phyloP scores from a whole-genome alignment of 2,888 invertebrate genomes.

The Nymphalis polychloros region DNA sequence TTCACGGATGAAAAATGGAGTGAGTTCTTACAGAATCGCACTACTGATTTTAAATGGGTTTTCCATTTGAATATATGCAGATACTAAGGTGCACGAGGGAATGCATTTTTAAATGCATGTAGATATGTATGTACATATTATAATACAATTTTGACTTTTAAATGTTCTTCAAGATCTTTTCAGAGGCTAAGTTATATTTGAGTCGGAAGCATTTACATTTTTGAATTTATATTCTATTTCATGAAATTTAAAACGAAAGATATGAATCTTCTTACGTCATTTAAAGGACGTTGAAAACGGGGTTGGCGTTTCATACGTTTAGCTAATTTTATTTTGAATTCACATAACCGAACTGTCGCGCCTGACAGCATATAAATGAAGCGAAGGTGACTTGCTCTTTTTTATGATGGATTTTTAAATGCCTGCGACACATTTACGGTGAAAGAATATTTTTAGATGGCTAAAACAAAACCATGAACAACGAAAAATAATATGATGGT shows the following conservation, averaged over 20 bases:
- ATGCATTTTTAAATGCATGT: too few species aligned
- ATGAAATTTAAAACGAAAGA: not conserved
- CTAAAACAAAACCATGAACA: constrained; percentile 28
- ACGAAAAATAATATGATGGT: constrained; percentile 18
- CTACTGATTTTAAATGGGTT: too few species aligned
- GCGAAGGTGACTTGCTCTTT: constrained; percentile 68
- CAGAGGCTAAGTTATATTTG: too few species aligned
- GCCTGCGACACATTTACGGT: constrained; percentile 45
- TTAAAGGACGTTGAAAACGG: constrained; percentile 14
- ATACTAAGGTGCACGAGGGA: too few species aligned
- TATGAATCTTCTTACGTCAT: constrained; percentile 4
- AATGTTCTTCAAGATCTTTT: too few species aligned
- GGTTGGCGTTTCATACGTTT: constrained; percentile 54
- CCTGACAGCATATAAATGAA: constrained; percentile 72
- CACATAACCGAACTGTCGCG: constrained; percentile 68
- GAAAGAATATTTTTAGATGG: constrained; percentile 44
- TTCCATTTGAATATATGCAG: too few species aligned
- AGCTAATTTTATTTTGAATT: constrained; percentile 72
- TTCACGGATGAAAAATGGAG: too few species aligned
- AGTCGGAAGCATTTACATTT: too few species aligned
- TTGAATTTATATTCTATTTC: too few species aligned
- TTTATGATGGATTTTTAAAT: constrained; percentile 76
- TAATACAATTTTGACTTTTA: too few species aligned
- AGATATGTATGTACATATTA: too few species aligned
- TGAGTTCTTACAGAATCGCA: too few species aligned